These are phyloP conservation scores for Festucalex cinctus DNA, from an alignment of 2,113 vertebrate species.

Conservation along the genomic window DNA sequence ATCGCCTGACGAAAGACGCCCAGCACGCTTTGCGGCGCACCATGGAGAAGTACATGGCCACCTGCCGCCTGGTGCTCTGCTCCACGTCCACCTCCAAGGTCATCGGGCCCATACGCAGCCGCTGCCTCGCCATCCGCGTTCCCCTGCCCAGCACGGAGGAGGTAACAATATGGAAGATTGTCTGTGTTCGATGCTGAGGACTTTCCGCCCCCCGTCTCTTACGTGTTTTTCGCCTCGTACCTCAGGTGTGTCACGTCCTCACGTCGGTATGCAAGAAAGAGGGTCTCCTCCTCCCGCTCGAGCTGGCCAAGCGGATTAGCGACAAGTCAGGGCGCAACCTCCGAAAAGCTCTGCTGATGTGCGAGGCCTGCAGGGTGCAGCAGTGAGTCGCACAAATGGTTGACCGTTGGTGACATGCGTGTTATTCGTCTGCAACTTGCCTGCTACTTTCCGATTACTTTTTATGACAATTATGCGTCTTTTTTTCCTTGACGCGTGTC, in stretches of 20 bases:
- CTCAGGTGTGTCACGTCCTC: conserved; percentile 84
- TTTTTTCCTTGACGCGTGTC: not conserved
- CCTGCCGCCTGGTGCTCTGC: conserved; percentile 91
- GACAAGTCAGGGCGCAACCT: conserved; percentile 93
- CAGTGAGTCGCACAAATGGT: conserved; percentile 79
- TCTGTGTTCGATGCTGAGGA: no score
- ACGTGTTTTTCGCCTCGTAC: not conserved
- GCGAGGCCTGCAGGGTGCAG: conserved; percentile 94
- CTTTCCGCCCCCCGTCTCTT: not conserved
- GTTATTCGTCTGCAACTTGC: no score
- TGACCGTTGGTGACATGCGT: no score
- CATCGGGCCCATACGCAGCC: conserved; percentile 89
- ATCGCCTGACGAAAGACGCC: conserved; percentile 93
- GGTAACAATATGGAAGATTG: conserved; percentile 52
- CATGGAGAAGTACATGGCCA: conserved; percentile 97
- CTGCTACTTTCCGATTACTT: no score
- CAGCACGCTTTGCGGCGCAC: conserved; percentile 95
- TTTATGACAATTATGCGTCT: not conserved
- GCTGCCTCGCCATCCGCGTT: conserved; percentile 89
- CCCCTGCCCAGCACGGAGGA: conserved; percentile 89
- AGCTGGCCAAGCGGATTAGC: conserved; percentile 83
- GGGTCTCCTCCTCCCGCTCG: conserved; percentile 84
- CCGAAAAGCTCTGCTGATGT: conserved; percentile 93
- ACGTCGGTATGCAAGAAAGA: conserved; percentile 90
- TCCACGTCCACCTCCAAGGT: conserved; percentile 97